Evolutionary conservation across 2,797 vertebrate genomes (phyloP).

Genomic region (Gephyroberyx darwinii): DNA sequence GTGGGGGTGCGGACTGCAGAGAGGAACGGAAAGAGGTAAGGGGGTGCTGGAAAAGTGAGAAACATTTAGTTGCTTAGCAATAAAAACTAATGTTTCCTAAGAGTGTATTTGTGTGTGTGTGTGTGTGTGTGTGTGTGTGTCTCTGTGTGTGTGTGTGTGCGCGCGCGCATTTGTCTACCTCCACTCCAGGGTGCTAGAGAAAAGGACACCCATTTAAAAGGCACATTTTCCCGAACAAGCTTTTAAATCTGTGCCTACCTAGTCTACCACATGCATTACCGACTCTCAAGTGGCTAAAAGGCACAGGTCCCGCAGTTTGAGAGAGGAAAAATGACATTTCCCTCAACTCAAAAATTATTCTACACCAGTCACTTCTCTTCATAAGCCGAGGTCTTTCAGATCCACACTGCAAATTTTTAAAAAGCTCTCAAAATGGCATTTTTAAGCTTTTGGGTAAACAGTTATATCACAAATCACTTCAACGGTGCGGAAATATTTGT

Average conservation of each 20-base stretch:
- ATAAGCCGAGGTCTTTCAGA: slow-evolving; percentile 17
- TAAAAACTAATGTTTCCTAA: slow-evolving; percentile 40
- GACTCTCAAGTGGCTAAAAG: slow-evolving; percentile 63
- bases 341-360: slow-evolving; percentile 51
- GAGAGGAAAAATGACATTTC: slow-evolving; percentile 56
- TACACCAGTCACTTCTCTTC: slow-evolving; percentile 31
- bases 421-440: slow-evolving; percentile 27
- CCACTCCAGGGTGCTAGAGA: slow-evolving; percentile 48
- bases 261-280: slow-evolving; percentile 51
- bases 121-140: slow-evolving; percentile 22
- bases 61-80: slow-evolving; percentile 48
- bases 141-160: slow-evolving; percentile 5
- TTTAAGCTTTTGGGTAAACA: slow-evolving; percentile 40
- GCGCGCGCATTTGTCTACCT: slow-evolving; percentile 10
- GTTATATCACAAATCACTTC: slow-evolving; percentile 7
- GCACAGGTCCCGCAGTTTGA: slow-evolving; percentile 43
- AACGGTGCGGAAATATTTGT: background rate
- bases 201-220: slow-evolving; percentile 61
- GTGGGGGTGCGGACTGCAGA: slow-evolving; percentile 26
- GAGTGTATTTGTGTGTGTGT: slow-evolving; percentile 20
- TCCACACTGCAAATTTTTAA: slow-evolving; percentile 17
- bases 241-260: slow-evolving; percentile 62
- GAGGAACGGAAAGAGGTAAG: slow-evolving; percentile 43
- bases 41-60: slow-evolving; percentile 44
- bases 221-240: slow-evolving; percentile 61